Evolutionary conservation across 2,113 vertebrate species (phyloP).

Genomic region (Lycaon pictus): DNA sequence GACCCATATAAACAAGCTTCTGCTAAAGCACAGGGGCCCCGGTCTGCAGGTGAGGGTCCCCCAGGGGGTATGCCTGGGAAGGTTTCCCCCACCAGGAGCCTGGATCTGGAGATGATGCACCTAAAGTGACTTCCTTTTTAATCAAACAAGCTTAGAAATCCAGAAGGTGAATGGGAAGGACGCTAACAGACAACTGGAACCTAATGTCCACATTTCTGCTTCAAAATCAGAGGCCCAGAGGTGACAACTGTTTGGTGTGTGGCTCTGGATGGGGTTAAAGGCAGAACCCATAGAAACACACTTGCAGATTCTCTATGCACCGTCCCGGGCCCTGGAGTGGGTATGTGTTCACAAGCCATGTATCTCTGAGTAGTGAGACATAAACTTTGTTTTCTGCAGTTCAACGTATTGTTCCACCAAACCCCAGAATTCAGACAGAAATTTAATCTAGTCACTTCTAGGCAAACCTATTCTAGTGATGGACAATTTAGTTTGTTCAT

Average conservation of each 20-base stretch:
- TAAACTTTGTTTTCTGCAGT: background rate
- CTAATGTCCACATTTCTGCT: background rate
- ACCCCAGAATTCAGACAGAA: background rate
- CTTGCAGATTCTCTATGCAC: too few relatives aligned
- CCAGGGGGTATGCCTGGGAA: accelerated
- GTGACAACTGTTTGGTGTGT: accelerated
- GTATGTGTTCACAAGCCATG: background rate
- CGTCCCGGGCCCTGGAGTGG: background rate
- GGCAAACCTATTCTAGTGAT: background rate
- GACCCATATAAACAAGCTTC: accelerated
- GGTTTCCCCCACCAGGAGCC: background rate
- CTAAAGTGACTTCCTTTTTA: background rate
- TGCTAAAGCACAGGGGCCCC: accelerated
- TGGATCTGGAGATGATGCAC: accelerated
- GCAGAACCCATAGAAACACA: accelerated
- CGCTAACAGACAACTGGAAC: background rate
- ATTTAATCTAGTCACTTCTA: background rate
- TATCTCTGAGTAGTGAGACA: background rate
- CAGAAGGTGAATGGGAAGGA: background rate
- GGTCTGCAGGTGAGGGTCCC: accelerated
- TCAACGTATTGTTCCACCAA: background rate
- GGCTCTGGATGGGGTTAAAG: accelerated
- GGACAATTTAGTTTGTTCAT: background rate
- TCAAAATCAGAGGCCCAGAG: background rate
- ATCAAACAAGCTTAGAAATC: background rate